Conservation (phyloP, 1,140 invertebrate genomes). For the Bathynomus jamesi region DNA sequence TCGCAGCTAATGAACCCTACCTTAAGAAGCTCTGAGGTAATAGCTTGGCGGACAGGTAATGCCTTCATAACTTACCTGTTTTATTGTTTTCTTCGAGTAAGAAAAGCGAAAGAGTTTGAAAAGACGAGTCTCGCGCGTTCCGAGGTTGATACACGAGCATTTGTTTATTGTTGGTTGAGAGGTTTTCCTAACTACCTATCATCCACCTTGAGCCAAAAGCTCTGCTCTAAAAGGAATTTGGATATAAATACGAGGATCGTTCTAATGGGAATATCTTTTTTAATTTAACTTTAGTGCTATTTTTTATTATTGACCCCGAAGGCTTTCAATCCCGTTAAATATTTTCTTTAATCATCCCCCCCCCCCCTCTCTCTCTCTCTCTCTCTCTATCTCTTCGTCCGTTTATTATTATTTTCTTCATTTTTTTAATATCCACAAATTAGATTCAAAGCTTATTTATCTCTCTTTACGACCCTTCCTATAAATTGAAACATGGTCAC, state of each 20-base stretch:
- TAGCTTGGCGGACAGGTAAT: not conserved
- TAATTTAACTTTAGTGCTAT: not conserved
- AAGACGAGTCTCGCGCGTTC: no score
- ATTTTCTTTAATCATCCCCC: not conserved
- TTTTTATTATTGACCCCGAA: not conserved
- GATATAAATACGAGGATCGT: not conserved
- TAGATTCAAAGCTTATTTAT: no score
- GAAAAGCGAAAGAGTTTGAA: no score
- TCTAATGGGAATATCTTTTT: not conserved
- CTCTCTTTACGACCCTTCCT: not conserved
- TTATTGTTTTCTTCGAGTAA: not conserved
- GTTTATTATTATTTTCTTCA: not conserved
- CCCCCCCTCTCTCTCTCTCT: not conserved
- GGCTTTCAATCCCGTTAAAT: not conserved
- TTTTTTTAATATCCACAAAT: no score
- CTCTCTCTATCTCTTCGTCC: not conserved
- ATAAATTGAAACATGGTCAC: not conserved
- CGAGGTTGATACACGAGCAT: no score
- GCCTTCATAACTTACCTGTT: not conserved
- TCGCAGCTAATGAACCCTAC: no score
- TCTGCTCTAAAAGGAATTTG: no score
- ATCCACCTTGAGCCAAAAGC: no score
- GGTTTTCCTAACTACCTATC: no score
- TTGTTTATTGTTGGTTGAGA: no score
- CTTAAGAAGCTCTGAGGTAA: not conserved